phyloP scores from a whole-genome alignment of 2,888 invertebrate species.

The Cantharis lateralis region DNA sequence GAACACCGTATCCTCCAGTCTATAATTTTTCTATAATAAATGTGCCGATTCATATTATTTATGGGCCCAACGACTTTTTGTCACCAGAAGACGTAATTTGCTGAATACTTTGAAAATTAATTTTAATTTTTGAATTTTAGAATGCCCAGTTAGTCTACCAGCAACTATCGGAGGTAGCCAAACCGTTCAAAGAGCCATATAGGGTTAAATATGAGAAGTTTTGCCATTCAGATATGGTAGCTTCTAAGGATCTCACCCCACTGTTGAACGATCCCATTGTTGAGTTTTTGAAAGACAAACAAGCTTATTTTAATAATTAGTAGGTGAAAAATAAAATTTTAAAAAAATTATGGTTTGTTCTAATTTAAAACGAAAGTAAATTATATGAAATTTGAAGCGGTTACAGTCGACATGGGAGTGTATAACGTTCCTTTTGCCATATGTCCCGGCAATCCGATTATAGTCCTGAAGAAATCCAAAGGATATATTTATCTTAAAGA shows the following conservation, averaged over 20 bases:
- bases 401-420: too few relatives aligned
- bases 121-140: slow-evolving; percentile 40
- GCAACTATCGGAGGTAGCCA: slow-evolving; percentile 43
- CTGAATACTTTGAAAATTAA: not conserved
- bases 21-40: slow-evolving; percentile 65
- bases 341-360: too few relatives aligned
- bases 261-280: slow-evolving; percentile 12
- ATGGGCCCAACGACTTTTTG: slow-evolving; percentile 67
- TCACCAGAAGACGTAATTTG: slow-evolving; percentile 60
- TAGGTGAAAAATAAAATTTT: not conserved
- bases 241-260: slow-evolving; percentile 47
- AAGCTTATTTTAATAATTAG: not conserved
- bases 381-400: too few relatives aligned
- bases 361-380: too few relatives aligned
- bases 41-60: slow-evolving; percentile 64
- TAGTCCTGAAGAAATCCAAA: slow-evolving; percentile 58
- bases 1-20: slow-evolving; percentile 59
- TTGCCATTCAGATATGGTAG: slow-evolving; percentile 54
- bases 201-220: slow-evolving; percentile 31
- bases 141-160: slow-evolving; percentile 50
- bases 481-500: slow-evolving; percentile 59
- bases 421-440: too few relatives aligned
- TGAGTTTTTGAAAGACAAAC: not conserved
- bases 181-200: slow-evolving; percentile 29
- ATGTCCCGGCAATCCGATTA: slow-evolving; percentile 65